phyloP scores from a whole-genome alignment of 2,888 invertebrate species.

The Eupithecia vulgata region DNA sequence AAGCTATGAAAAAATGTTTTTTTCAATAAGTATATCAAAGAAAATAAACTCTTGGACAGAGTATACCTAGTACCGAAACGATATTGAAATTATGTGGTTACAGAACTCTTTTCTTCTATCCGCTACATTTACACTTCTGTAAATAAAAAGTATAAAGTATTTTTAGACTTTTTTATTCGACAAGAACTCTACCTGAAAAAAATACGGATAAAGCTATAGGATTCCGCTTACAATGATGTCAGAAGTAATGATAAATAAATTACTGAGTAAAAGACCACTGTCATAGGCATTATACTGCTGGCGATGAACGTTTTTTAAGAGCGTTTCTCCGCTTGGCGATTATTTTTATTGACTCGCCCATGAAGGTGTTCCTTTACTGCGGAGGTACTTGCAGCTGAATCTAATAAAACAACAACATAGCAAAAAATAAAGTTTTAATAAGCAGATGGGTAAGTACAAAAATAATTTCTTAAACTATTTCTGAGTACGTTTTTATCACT shows the following conservation, averaged over 20 bases:
- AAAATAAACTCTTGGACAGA: neutral
- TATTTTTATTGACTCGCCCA: neutral
- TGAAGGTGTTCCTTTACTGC: neutral
- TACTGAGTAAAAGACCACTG: neutral
- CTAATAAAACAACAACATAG: conserved; percentile 59
- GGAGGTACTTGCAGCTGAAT: neutral
- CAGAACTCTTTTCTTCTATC: conserved; percentile 56
- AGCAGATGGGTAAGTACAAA: conserved; percentile 59
- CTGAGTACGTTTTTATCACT: conserved; percentile 50
- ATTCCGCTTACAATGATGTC: neutral
- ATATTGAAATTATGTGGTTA: conserved; percentile 51
- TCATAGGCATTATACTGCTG: neutral
- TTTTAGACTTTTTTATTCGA: conserved; percentile 49
- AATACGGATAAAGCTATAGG: neutral
- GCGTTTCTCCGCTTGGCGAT: neutral
- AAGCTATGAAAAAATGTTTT: neutral
- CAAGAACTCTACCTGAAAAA: conserved; percentile 21
- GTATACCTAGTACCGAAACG: conserved; percentile 32
- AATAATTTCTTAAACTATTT: conserved; percentile 43
- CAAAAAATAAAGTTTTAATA: conserved; percentile 56
- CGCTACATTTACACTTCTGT: conserved; percentile 71
- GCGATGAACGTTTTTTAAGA: neutral
- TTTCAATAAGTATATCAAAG: neutral
- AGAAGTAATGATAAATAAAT: neutral
- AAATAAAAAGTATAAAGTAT: conserved; percentile 61